Conservation (phyloP, 2,113 vertebrate genomes). For the Zootoca vivipara region DNA sequence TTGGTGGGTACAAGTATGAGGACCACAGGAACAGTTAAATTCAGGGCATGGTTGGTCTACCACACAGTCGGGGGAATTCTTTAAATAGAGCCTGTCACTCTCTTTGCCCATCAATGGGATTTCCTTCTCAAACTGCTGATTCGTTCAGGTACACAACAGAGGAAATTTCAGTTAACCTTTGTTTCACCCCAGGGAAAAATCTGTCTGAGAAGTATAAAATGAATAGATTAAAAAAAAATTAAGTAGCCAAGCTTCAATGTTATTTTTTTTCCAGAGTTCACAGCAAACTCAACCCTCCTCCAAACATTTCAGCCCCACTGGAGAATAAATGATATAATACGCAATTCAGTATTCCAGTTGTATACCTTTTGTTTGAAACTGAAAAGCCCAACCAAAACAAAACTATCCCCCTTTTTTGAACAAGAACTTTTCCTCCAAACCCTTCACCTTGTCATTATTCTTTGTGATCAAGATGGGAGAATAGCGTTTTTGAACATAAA, state of each 20-base stretch:
- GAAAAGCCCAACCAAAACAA: conserved; percentile 58
- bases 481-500: conserved; percentile 31
- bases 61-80: conserved; percentile 85
- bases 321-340: conserved; percentile 71
- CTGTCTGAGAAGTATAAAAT: conserved; percentile 84
- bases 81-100: conserved; percentile 89
- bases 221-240: conserved; percentile 79
- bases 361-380: conserved; percentile 61
- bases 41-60: conserved; percentile 86
- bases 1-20: conserved; percentile 80
- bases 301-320: conserved; percentile 71
- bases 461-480: conserved; percentile 30
- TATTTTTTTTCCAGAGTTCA: conserved; percentile 76
- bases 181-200: conserved; percentile 86
- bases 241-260: conserved; percentile 73
- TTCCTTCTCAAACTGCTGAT: conserved; percentile 87
- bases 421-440: conserved; percentile 40
- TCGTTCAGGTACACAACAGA: conserved; percentile 88
- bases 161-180: conserved; percentile 89
- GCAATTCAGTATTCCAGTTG: conserved; percentile 61
- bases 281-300: conserved; percentile 69
- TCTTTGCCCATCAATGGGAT: conserved; percentile 84
- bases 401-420: conserved; percentile 43
- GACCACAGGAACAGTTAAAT: conserved; percentile 88
- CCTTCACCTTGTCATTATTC: conserved; percentile 51